Base-by-base conservation (phyloP, 2,797 vertebrate species). In the Malurus leucopterus region DNA sequence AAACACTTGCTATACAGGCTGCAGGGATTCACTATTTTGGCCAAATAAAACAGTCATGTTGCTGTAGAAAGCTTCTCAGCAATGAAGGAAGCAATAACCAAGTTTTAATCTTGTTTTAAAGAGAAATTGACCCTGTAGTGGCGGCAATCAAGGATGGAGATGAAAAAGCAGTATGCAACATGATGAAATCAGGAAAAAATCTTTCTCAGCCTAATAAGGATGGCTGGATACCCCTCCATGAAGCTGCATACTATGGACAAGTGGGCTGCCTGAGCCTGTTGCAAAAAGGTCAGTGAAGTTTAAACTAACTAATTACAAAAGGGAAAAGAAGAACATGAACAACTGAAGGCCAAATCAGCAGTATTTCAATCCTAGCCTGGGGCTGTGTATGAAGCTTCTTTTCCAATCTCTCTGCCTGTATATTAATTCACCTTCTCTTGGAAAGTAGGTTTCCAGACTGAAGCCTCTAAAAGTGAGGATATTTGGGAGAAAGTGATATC, bases 141-240 rank as follows among this genome's bases (percentile, higher is more conserved):
- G 93, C 86, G 84, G 98, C 98, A 88, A 98, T 99, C 92, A 98
- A 94, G 91, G 97, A 97, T 41, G 98, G 98, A 21, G 98, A 99
- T 67, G 98, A 97, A 71, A 96, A 97, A 67, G 96, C 97, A 36
- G 91, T 99, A 86, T 95, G 63, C 77, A 95, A 95, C 14, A 96
- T 98, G 95, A 96, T 98, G 72, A 92, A 98, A 96, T 94, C 88
- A 7, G 97, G 97, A 71, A 97, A 95, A 94, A 94, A 97, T 69
- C 98, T 99, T 59, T 96, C 98, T 17, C 96, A 96, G 78, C 98
- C 98, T 84, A 98, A 98, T 95, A 97, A 97, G 78, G 98, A 99
- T 2, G 99, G 98, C 63, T 99, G 99, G 99, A 97, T 98, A 83
- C 98, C 98, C 7, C 91, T 99, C 70, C 99, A 99, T 0, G 98